Evolutionary conservation across 2,797 vertebrate species (phyloP).

Genomic region (Myoxocephalus aenaeus): DNA sequence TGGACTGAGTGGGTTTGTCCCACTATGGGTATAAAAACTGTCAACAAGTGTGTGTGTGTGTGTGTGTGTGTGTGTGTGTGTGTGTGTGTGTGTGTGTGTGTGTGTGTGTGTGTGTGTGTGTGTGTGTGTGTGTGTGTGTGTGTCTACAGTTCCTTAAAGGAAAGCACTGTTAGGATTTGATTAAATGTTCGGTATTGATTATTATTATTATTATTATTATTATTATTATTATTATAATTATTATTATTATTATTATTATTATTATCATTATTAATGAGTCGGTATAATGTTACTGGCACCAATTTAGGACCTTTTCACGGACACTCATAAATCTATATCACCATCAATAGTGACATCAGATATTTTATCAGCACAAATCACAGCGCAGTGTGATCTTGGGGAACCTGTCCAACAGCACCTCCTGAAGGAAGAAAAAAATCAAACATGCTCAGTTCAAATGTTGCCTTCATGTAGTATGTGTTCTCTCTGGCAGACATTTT

Average conservation of each 20-base stretch:
- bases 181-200: not conserved
- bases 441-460: not conserved
- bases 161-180: not conserved
- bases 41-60: too few relatives aligned
- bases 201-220: too few relatives aligned
- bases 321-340: not conserved
- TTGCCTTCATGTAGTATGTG: not conserved
- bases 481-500: too few relatives aligned
- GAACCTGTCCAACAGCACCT: not conserved
- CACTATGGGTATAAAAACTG: too few relatives aligned
- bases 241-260: too few relatives aligned
- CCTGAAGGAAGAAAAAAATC: not conserved
- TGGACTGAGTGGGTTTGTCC: too few relatives aligned
- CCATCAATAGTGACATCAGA: rapidly evolving
- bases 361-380: constrained; percentile 1
- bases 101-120: too few relatives aligned
- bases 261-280: too few relatives aligned
- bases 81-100: too few relatives aligned
- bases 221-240: too few relatives aligned
- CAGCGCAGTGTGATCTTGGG: not conserved
- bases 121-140: too few relatives aligned
- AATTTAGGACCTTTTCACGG: not conserved
- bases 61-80: too few relatives aligned
- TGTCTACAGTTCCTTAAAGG: not conserved
- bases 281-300: constrained; percentile 3